Conservation (phyloP, 30 jellyfish, hydroid and myxozoan genomes). For the Mastigias papua region DNA sequence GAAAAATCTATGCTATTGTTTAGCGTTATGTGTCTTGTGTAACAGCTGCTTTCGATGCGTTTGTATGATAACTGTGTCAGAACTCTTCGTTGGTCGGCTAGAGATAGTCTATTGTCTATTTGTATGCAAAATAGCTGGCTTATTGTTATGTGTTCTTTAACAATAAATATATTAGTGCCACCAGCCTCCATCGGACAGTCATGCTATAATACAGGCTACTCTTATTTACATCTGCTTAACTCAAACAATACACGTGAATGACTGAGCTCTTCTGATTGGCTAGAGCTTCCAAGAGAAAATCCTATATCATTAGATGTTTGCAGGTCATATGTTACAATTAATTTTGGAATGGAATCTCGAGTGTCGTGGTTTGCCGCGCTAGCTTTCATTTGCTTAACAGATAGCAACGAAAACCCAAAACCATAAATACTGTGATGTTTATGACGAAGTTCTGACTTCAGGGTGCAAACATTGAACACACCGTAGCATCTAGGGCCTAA, state of each 20-base stretch:
- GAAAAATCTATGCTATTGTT: slow-evolving; percentile 48
- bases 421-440: no score
- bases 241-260: slow-evolving; percentile 68
- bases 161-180: slow-evolving; percentile 71
- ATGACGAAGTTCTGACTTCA: no score
- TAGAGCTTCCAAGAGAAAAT: slow-evolving; percentile 25
- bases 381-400: slow-evolving; percentile 27
- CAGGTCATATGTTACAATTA: slow-evolving; percentile 66
- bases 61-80: slow-evolving; percentile 65
- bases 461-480: not conserved
- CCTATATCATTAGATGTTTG: slow-evolving; percentile 62
- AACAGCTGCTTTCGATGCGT: slow-evolving; percentile 59
- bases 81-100: slow-evolving; percentile 60
- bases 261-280: slow-evolving; percentile 54
- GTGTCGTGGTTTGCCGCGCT: slow-evolving; percentile 53
- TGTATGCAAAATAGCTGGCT: slow-evolving; percentile 74
- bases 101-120: slow-evolving; percentile 61
- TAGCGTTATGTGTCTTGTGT: slow-evolving; percentile 47
- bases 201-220: slow-evolving; percentile 69
- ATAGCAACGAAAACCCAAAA: not conserved
- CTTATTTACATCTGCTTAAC: slow-evolving; percentile 75
- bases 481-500: no score
- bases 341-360: slow-evolving; percentile 55
- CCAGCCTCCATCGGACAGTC: slow-evolving; percentile 74
- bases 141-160: slow-evolving; percentile 55